Base-by-base conservation (phyloP, 2,797 vertebrate genomes). In the Sebastes melanostomus region DNA sequence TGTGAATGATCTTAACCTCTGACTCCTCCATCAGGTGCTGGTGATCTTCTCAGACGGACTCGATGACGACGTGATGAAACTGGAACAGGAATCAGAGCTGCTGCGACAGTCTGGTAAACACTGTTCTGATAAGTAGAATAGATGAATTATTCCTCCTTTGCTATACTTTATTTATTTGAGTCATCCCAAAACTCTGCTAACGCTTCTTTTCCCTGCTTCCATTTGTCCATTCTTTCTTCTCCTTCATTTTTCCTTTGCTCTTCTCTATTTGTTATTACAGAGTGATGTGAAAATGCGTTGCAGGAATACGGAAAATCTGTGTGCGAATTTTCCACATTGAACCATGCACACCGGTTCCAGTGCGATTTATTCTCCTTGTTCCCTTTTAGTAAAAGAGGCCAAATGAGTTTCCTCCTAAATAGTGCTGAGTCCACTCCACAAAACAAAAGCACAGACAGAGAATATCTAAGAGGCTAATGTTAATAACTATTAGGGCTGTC, bases 11-110 rank as follows among this genome's bases (percentile, higher is more conserved):
- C 42, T 46, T 46, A 46, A 46, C 42, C 42, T 52, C 18, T n/a
- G 20, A 20, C 50, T 52, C 20, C 8, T 9, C 50, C 63, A 1
- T 29, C 88, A 98, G 98, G 90, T 97, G 84, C 89, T 98, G 61
- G 75, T 98, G 77, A 95, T 98, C 71, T 98, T 98, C 92, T 96
- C 97, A 1, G 97, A 98, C 22, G 97, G 97, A 30, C 88, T 96
- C 24, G 96, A 98, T 78, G 96, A 94, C 18, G 86, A 93, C 0
- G 78, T 96, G 72, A 87, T 95, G 78, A 80, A 36, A 1, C 92
- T 98, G 81, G 92, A 93, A 87, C 42, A 16, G 4, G 91, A 94
- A 6, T 93, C 96, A 0, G 88, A 94, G 2, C 82, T 38, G 4
- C 95, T 98, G 76, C 91, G 61, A 3, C 36, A 75, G 62, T 90